Evolutionary conservation across 2,888 invertebrate species (phyloP), one percentile per base, ranked within the genome.

Genomic region (Scaptomyza caliginosa): DNA sequence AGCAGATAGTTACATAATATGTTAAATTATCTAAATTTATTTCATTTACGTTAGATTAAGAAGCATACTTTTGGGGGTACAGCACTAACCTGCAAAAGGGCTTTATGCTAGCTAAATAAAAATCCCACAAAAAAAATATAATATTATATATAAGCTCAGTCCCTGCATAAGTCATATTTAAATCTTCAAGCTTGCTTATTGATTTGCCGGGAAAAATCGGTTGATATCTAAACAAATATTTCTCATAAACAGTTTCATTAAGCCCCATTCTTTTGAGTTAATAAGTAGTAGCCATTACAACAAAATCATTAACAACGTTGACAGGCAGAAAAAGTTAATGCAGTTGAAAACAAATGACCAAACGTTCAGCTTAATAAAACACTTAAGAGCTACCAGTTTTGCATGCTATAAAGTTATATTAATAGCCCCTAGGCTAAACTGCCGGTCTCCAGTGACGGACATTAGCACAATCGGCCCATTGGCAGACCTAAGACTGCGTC

Each of bases 381-480:
- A 40, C 46, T 30, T 30, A 17, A 42, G 42, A 45, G 32, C 36
- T 26, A 45, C 19, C 36, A 4, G n/a, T 59, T 66, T 72, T 72
- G 59, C 77, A 77, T 60, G 58, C 42, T 32, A 17, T 50, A 34
- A 51, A 63, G 40, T 16, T 43, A 42, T 56, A 65, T 72, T 58
- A 56, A 58, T 60, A 65, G 45, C 36, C 26, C 8, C 28, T 24
- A 11, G 36, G 56, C 26, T 32, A 34, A 40, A 34, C 17, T 48
- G 54, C 34, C n/a, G 24, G 55, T 17, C 38, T 51, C 62, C 36
- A 56, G 49, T 67, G 63, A 64, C 68, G 32, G 49, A 38, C 51
- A 77, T 74, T 74, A 72, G 58, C 74, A 77, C 68, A 73, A 73
- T 64, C 42, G 49, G 58, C 43, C 32, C 30, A 51, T 36, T 39